Conservation (phyloP, 2,797 vertebrate genomes). For the Parambassis ranga region DNA sequence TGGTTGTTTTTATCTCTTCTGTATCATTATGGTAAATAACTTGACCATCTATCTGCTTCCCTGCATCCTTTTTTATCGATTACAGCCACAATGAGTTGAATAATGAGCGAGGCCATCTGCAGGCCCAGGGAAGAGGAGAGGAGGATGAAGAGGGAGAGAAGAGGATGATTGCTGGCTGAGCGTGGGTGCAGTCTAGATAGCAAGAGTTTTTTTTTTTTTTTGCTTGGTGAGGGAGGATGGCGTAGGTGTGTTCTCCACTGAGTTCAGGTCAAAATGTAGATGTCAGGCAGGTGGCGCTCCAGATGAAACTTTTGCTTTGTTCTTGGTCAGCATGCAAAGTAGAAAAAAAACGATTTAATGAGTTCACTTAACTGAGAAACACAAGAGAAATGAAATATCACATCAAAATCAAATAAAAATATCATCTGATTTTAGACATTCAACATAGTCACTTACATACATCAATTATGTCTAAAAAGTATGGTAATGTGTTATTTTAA, state of each 20-base stretch:
- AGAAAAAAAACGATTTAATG: background rate
- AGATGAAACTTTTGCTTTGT: background rate
- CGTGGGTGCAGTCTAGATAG: constrained; percentile 27
- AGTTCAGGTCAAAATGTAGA: constrained; percentile 15
- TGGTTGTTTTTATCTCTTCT: constrained; percentile 28
- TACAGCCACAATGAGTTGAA: constrained; percentile 16
- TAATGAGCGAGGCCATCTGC: constrained; percentile 22
- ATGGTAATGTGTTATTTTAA: too few relatives aligned
- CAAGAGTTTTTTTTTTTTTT: constrained; percentile 14
- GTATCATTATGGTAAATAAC: constrained; percentile 46
- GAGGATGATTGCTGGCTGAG: constrained; percentile 34
- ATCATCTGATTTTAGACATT: too few relatives aligned
- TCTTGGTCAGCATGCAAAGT: background rate
- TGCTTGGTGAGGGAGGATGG: constrained; percentile 18
- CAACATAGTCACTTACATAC: too few relatives aligned
- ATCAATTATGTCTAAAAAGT: too few relatives aligned
- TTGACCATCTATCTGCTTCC: constrained; percentile 18
- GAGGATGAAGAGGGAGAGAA: constrained; percentile 19
- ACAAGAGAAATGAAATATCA: too few relatives aligned
- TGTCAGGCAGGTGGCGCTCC: background rate
- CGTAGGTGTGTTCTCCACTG: constrained; percentile 23
- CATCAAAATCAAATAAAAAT: too few relatives aligned
- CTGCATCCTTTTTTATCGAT: constrained; percentile 19
- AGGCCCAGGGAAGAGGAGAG: constrained; percentile 3
- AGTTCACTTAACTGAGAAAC: too few relatives aligned